Evolutionary conservation across 1,140 invertebrate species (phyloP).

Genomic region (Lasaia peninsularis): DNA sequence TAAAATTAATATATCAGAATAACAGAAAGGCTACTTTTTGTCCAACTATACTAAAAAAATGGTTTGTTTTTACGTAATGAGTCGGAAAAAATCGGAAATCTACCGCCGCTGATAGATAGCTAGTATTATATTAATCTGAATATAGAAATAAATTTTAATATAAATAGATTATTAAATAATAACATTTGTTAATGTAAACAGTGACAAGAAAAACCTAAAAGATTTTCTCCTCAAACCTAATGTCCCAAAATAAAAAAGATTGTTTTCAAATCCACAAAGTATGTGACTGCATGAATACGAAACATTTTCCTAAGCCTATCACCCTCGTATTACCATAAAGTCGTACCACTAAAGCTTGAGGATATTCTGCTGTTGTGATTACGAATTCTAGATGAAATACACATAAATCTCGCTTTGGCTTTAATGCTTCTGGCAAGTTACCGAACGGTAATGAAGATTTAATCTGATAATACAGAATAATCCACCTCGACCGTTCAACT

Average conservation of each 20-base stretch:
- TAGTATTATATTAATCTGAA: no score
- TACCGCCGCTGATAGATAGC: no score
- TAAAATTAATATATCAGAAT: no score
- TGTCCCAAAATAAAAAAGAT: background rate
- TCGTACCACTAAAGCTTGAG: constrained; percentile 35
- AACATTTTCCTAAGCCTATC: constrained; percentile 10
- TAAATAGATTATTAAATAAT: no score
- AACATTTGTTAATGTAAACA: no score
- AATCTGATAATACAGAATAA: constrained; percentile 47
- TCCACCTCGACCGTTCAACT: constrained; percentile 36
- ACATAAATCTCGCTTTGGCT: constrained; percentile 46
- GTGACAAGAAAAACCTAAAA: background rate
- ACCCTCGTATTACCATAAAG: constrained; percentile 37
- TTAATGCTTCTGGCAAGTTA: constrained; percentile 37
- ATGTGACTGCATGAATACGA: constrained; percentile 4
- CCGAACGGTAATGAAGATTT: constrained; percentile 56
- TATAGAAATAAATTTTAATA: no score
- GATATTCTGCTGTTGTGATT: constrained; percentile 17
- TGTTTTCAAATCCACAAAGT: constrained; percentile 6
- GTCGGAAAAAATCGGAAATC: no score
- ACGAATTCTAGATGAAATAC: constrained; percentile 24
- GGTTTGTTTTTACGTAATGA: no score
- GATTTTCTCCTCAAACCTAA: background rate
- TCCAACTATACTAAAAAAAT: no score
- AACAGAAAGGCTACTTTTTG: no score